A percentile compares a stretch with the other conserved stretches of the same genome.
Evolutionary conservation across 2,888 invertebrate species (phyloP).

Genomic region (Cotesia congregata): DNA sequence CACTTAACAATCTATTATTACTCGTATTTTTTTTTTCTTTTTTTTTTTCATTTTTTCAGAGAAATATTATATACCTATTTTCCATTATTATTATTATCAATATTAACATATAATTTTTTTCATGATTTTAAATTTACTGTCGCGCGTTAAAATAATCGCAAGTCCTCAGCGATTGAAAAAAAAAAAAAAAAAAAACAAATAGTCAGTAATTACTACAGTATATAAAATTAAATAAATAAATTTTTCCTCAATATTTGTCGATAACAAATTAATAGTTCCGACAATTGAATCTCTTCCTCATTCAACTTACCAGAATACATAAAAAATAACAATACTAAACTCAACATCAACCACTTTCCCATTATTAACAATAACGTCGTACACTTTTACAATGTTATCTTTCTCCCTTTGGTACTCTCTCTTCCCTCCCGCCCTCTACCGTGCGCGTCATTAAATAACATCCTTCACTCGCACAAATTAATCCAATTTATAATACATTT

Average conservation of each 20-base stretch:
- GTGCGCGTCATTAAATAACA: background rate
- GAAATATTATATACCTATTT: background rate
- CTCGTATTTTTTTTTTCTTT: background rate
- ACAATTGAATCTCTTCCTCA: background rate
- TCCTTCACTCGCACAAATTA: background rate
- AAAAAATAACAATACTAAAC: background rate
- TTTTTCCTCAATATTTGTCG: background rate
- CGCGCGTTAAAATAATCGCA: slow-evolving; percentile 27
- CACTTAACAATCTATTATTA: background rate
- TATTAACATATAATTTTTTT: background rate
- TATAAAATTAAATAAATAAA: background rate
- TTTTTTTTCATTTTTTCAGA: background rate
- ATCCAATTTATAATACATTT: background rate
- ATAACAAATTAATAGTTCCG: background rate
- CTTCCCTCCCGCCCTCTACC: background rate
- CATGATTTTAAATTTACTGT: slow-evolving; percentile 2
- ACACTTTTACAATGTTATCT: background rate
- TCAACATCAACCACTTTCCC: background rate
- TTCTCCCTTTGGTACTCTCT: background rate
- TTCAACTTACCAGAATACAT: background rate
- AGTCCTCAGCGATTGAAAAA: background rate
- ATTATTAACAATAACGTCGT: background rate
- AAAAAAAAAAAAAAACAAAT: too few species aligned
- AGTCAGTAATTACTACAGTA: background rate
- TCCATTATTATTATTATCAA: background rate